Evolutionary conservation across 1,140 invertebrate genomes (phyloP), one percentile per base, ranked within the genome.

Genomic region (Penaeus chinensis): DNA sequence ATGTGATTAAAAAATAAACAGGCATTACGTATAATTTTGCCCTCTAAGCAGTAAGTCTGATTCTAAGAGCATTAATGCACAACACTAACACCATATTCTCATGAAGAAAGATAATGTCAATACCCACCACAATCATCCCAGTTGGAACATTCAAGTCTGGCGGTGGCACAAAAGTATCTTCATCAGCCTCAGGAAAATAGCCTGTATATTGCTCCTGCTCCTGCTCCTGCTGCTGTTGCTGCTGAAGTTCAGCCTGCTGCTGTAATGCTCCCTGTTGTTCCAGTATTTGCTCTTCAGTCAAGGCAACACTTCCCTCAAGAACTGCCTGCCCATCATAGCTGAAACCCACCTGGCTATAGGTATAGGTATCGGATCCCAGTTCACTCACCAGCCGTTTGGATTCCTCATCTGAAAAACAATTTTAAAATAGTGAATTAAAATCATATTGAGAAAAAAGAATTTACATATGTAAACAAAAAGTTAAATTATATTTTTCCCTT

Each of bases 301-400:
- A 27, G 27, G 27, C 74, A 5, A 77, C 42, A 24, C 27, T 22
- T n/a, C 76, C 79, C 24, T 11, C 66, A 66, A 27, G 20, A 22
- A 62, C n/a, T 54, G 85, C 82, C 27, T 89, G 74, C 4, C 82
- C 92, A 61, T 96, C 96, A 92, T 99, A 98, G 90, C 94, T 95
- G 91, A 96, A 98, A 10, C 94, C 95, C 19, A 97, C 96, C 92
- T 97, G 95, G 82, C 94, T 95, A 91, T 98, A 98, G 32, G 77
- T 69, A 24, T 93, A 92, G 87, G 93, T 93, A 90, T 95, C 94
- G 47, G 93, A 93, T 87, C 94, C 94, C 78, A 96, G 92, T 7
- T 95, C 95, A 92, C 96, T 95, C 90, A 97, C 96, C 69, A 97
- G 93, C 62, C 97, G 93, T 92, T 98, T 98, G 91, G 96, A 93